phyloP scores from a whole-genome alignment of 2,888 invertebrate genomes.

The Plebejus anna region DNA sequence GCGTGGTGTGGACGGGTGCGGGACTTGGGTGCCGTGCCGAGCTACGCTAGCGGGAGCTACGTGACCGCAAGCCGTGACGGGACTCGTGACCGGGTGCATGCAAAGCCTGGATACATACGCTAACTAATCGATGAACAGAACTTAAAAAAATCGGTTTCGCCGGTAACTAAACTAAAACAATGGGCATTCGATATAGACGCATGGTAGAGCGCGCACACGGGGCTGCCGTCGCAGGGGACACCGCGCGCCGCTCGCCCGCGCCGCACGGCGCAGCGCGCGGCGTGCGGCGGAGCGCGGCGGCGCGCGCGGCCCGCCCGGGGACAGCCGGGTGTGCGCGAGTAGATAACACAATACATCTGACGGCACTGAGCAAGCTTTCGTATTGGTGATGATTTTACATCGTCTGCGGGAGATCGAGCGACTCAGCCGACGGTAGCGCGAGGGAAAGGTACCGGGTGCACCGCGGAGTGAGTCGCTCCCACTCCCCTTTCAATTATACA shows the following conservation, averaged over 20 bases:
- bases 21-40: conserved; percentile 79
- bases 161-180: conserved; percentile 72
- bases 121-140: conserved; percentile 77
- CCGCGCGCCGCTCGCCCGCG: conserved; percentile 47
- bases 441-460: conserved; percentile 40
- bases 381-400: conserved; percentile 70
- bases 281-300: conserved; percentile 48
- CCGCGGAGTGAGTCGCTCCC: conserved; percentile 67
- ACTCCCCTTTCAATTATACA: conserved; percentile 68
- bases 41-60: conserved; percentile 74
- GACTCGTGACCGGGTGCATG: conserved; percentile 77
- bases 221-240: conserved; percentile 50
- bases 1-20: conserved; percentile 64
- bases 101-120: conserved; percentile 77
- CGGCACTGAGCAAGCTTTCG: conserved; percentile 80
- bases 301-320: conserved; percentile 45
- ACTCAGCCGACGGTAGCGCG: conserved; percentile 54
- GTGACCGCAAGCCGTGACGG: conserved; percentile 68
- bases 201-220: conserved; percentile 73
- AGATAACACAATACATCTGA: conserved; percentile 81
- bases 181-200: conserved; percentile 77
- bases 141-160: conserved; percentile 76
- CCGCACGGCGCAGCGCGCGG: conserved; percentile 42
- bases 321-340: conserved; percentile 68
- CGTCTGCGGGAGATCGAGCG: conserved; percentile 67